Percentiles rank a stretch among this genome's conserved stretches.
These are phyloP conservation scores for Cataglyphis altisquamis DNA, from an alignment of 2,888 invertebrate genomes.

Conservation along the genomic window DNA sequence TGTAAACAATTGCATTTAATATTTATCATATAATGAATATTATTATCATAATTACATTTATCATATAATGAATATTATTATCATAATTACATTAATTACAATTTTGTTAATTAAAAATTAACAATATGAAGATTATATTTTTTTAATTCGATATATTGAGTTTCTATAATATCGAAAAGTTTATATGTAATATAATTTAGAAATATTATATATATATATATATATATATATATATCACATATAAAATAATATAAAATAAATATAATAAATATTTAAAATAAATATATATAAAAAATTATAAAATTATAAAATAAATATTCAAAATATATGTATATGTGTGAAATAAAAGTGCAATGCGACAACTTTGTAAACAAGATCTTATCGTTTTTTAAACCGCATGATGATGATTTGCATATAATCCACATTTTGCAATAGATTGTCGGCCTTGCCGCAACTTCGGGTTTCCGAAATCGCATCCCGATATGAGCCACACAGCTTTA, in stretches of 20 bases:
- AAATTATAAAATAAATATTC: background rate
- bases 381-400: background rate
- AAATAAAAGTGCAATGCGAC: background rate
- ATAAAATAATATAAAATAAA: no score
- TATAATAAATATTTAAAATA: no score
- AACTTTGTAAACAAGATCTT: background rate
- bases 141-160: background rate
- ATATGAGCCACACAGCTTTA: slow-evolving; percentile 4
- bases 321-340: background rate
- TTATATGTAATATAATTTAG: background rate
- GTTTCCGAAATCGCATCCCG: slow-evolving; percentile 39
- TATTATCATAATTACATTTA: background rate
- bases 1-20: background rate
- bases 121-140: background rate
- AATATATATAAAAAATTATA: no score
- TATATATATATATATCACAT: background rate
- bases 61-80: background rate
- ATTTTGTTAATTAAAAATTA: background rate
- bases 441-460: slow-evolving; percentile 9
- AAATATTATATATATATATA: background rate
- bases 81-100: background rate
- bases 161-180: background rate
- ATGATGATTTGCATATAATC: background rate
- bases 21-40: background rate
- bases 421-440: background rate